phyloP scores from a whole-genome alignment of 2,113 vertebrate species.

The Asarcornis scutulata region DNA sequence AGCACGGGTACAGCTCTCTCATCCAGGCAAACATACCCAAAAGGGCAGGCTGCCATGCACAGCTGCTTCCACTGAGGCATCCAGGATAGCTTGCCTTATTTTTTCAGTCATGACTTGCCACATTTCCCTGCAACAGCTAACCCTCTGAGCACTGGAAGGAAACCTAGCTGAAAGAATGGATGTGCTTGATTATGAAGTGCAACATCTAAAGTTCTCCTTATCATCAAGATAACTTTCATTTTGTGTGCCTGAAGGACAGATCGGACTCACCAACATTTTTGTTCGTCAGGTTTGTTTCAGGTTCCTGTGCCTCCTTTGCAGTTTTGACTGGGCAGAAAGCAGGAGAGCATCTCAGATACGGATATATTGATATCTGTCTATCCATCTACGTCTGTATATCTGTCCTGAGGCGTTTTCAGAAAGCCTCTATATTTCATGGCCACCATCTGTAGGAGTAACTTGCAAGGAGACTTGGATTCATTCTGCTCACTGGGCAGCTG shows the following conservation, averaged over 20 bases:
- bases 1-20: neutral
- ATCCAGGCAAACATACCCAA: neutral
- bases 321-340: neutral
- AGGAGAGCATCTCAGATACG: neutral
- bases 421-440: neutral
- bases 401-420: neutral
- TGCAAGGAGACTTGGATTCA: neutral
- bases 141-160: neutral
- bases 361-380: no score
- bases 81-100: neutral
- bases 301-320: neutral
- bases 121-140: neutral
- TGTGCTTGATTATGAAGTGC: neutral
- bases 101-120: neutral
- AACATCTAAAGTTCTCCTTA: neutral
- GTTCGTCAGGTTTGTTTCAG: neutral
- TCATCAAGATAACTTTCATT: neutral
- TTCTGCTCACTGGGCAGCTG: neutral
- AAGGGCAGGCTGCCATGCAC: neutral
- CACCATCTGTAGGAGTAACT: neutral
- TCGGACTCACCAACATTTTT: neutral
- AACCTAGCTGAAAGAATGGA: neutral
- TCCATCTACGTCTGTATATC: no score
- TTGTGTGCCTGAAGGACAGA: neutral
- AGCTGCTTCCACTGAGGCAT: neutral